Conservation (phyloP, 2,888 invertebrate genomes). For the Blomia tropicalis region DNA sequence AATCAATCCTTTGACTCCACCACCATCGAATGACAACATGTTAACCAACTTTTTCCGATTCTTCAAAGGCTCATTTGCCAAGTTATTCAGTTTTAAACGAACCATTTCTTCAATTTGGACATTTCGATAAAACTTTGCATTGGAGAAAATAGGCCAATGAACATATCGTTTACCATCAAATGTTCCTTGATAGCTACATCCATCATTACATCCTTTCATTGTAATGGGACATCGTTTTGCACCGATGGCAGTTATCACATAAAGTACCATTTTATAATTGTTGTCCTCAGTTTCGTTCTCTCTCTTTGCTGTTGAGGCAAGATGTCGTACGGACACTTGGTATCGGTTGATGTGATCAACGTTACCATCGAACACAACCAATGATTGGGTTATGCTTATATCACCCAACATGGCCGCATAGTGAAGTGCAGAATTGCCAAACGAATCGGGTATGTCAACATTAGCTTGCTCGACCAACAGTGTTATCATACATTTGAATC, state of each 20-base stretch:
- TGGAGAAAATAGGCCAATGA: neutral
- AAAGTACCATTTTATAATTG: conserved; percentile 43
- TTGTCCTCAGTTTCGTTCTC: conserved; percentile 40
- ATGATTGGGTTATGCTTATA: conserved; percentile 44
- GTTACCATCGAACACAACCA: conserved; percentile 72
- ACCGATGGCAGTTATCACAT: conserved; percentile 66
- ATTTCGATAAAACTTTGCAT: neutral
- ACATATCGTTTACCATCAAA: conserved; percentile 30
- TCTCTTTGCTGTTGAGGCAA: conserved; percentile 37
- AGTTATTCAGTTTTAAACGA: neutral
- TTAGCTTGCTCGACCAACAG: conserved; percentile 10
- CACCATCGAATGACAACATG: conserved; percentile 35
- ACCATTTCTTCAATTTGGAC: neutral
- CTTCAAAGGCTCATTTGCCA: neutral
- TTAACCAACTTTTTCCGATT: neutral
- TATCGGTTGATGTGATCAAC: conserved; percentile 51
- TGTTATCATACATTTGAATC: conserved; percentile 18
- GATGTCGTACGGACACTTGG: conserved; percentile 57
- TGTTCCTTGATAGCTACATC: conserved; percentile 33
- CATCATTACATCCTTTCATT: conserved; percentile 32
- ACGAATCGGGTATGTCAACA: conserved; percentile 45
- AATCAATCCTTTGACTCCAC: conserved; percentile 87
- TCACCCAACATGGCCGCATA: conserved; percentile 44
- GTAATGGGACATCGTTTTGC: conserved; percentile 45
- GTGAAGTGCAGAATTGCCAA: conserved; percentile 68